Evolutionary conservation across 2,797 vertebrate species (phyloP), one percentile per base, ranked within the genome.

Genomic region (Thaleichthys pacificus): DNA sequence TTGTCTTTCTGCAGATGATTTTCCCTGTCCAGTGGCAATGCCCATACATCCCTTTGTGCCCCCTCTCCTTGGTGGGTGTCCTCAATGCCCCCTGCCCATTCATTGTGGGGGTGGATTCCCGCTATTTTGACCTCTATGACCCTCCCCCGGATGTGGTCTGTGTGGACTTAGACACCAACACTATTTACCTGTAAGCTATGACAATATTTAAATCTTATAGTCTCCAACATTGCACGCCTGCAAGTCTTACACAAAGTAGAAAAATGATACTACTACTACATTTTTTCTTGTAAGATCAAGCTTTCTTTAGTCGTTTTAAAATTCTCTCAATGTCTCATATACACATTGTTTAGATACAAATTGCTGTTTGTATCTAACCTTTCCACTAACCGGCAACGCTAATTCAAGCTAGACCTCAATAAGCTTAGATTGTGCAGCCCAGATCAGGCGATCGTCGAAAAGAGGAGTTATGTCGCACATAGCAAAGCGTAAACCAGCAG

Each of bases 11-110:
- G 51, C 85, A 99, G 98, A 98, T 99, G 96, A 96, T 99, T 87
- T 99, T 99, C 87, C 98, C 98, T 61, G 98, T 99, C 92, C 98
- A 99, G 88, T 99, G 98, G 98, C 96, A 98, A 78, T 99, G 98
- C 89, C 97, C 98, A 0, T 99, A 99, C 86, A 97, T 99, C 76
- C 98, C 98, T 1, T 93, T 99, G 64, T 99, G 98, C 80, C 98
- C 98, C 49, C 94, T 99, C 1, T 98, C 96, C 68, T 90, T 99
- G 75, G 96, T 96, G 1, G 95, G 91, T 5, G 96, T 99, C 80
- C 95, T 99, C 76, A 99, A 96, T 38, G 98, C 98, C 35, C 98
- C 98, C 0, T 79, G 93, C 76, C 98, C 98, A 0, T 99, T 99
- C 78, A 98, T 99, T 79, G 96, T 98, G 81, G 98, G 98, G 15